Conservation (phyloP, 2,797 vertebrate genomes). For the Hybognathus amarus region DNA sequence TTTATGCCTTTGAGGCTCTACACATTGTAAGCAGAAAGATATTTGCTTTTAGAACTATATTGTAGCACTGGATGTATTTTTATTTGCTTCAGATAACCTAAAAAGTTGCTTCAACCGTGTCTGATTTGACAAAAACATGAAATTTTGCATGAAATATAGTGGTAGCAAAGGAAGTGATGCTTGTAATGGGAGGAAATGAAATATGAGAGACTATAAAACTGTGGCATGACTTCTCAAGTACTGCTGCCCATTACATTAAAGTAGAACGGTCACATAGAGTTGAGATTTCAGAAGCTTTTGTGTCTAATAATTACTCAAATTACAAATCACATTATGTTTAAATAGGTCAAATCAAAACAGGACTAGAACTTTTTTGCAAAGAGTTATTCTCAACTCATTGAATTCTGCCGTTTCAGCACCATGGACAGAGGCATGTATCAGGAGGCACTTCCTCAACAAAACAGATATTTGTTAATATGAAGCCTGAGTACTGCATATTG, state of each 20-base stretch:
- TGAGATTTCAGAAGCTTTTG: neutral
- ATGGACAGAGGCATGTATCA: neutral
- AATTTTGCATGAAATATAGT: neutral
- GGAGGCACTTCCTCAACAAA: neutral
- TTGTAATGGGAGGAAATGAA: neutral
- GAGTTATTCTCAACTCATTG: neutral
- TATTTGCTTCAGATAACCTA: neutral
- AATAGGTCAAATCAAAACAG: neutral
- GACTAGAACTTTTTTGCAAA: neutral
- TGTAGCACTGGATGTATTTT: neutral
- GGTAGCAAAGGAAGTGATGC: neutral
- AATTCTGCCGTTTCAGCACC: constrained; percentile 2
- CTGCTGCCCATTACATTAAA: neutral
- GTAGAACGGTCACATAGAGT: too few species aligned
- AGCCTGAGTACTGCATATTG: neutral
- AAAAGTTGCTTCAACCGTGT: neutral
- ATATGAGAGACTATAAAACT: neutral
- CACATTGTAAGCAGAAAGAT: neutral
- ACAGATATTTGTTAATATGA: neutral
- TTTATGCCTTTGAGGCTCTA: neutral
- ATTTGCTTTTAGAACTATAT: neutral
- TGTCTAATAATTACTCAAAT: neutral
- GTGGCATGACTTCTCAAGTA: neutral
- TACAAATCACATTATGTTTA: neutral
- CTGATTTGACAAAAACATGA: neutral